phyloP scores from a whole-genome alignment of 2,797 vertebrate species.

The Hippopotamyrus pictus region DNA sequence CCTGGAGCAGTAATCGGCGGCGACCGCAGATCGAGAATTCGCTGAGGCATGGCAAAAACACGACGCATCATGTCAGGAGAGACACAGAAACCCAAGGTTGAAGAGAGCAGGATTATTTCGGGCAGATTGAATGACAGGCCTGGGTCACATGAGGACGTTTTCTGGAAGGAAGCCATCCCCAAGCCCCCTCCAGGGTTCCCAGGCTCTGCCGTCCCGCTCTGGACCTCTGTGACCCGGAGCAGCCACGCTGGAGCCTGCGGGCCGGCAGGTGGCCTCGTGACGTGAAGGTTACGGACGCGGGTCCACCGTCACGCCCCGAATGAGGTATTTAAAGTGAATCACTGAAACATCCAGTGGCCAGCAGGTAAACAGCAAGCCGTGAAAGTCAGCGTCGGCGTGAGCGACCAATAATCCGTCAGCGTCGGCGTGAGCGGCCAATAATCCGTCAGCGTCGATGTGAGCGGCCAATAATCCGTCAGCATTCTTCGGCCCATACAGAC shows the following conservation, averaged over 20 bases:
- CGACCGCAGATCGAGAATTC: slow-evolving; percentile 18
- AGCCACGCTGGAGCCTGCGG: not conserved
- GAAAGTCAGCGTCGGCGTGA: not conserved
- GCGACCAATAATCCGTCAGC: too few species aligned
- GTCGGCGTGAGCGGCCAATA: too few species aligned
- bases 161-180: slow-evolving; percentile 44
- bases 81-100: slow-evolving; percentile 24
- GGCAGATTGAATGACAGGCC: not conserved
- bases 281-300: not conserved
- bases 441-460: not conserved
- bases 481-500: not conserved
- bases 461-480: not conserved
- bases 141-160: slow-evolving; percentile 28
- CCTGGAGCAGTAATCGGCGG: slow-evolving; percentile 24
- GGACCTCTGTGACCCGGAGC: not conserved
- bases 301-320: not conserved
- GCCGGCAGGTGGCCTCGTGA: not conserved
- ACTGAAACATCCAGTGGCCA: not conserved
- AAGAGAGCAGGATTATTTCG: not conserved
- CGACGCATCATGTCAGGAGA: slow-evolving; percentile 23
- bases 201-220: not conserved
- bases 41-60: slow-evolving; percentile 19
- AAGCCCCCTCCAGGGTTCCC: slow-evolving; percentile 15
- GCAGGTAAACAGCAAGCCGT: not conserved
- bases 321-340: not conserved